These are phyloP conservation scores for Serinus canaria DNA, from an alignment of 2,113 vertebrate species.

Conservation along the genomic window DNA sequence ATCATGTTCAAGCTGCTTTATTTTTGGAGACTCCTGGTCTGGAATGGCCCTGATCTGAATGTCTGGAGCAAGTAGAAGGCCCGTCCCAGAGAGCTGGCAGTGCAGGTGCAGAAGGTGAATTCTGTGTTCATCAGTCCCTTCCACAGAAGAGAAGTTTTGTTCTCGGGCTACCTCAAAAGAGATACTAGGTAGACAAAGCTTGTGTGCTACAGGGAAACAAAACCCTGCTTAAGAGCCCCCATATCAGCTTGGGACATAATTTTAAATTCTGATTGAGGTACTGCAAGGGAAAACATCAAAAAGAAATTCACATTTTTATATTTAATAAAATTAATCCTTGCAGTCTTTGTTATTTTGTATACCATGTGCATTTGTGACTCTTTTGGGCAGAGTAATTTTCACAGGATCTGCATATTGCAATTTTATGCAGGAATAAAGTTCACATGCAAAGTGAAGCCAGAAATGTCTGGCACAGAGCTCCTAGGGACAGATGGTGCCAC, in stretches of 20 bases:
- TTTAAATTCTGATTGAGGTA: neutral
- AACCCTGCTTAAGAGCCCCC: neutral
- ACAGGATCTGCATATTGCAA: conserved; percentile 13
- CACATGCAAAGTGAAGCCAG: conserved; percentile 48
- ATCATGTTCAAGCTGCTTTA: neutral
- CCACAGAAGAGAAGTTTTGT: neutral
- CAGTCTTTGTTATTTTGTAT: neutral
- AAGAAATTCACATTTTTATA: neutral
- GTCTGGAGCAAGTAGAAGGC: neutral
- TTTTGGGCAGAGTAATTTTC: conserved; percentile 1
- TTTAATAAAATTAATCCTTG: neutral
- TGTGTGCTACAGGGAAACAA: neutral
- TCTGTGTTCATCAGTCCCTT: accelerated
- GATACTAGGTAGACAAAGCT: neutral
- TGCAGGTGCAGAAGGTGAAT: neutral
- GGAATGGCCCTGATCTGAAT: neutral
- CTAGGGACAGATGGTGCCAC: conserved; percentile 62
- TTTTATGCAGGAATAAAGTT: conserved; percentile 42
- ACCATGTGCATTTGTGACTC: neutral
- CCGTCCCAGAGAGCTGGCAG: accelerated
- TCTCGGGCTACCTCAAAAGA: neutral
- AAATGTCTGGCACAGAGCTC: conserved; percentile 24
- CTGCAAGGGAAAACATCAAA: neutral
- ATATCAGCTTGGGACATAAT: neutral
- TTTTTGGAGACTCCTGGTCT: neutral